Conservation (phyloP, 1,140 invertebrate genomes). For the Latrodectus geometricus region DNA sequence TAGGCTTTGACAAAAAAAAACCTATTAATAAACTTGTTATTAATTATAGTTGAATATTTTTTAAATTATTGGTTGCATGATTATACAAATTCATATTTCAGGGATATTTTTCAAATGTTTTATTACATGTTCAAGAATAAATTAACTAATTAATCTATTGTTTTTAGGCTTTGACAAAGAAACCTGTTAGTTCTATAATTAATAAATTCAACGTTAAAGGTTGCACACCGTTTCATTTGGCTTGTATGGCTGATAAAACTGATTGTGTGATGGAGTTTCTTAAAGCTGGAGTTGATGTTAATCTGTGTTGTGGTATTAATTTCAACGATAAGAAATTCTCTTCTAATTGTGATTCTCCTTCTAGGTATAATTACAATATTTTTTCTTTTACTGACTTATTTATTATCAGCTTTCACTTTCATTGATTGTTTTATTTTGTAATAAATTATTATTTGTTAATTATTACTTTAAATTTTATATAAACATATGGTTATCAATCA, state of each 20-base stretch:
- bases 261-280: constrained; percentile 88
- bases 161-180: constrained; percentile 28
- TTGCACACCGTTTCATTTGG: constrained; percentile 86
- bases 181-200: constrained; percentile 68
- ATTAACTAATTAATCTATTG: neutral
- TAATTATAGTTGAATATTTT: too few species aligned
- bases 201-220: constrained; percentile 84
- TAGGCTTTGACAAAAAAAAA: too few species aligned
- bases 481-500: neutral
- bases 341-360: constrained; percentile 27
- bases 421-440: too few species aligned
- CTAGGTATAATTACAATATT: constrained; percentile 9
- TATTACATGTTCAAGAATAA: too few species aligned
- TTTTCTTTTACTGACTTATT: neutral
- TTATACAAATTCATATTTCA: too few species aligned
- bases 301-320: constrained; percentile 72
- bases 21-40: too few species aligned
- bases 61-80: too few species aligned
- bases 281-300: constrained; percentile 85
- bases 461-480: too few species aligned
- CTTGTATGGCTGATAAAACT: constrained; percentile 84
- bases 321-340: constrained; percentile 14
- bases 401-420: neutral
- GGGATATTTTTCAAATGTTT: too few species aligned
- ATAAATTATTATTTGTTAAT: too few species aligned